Evolutionary conservation across 2,113 vertebrate genomes (phyloP), one percentile per base, ranked within the genome.

Genomic region (Corythoichthys intestinalis): DNA sequence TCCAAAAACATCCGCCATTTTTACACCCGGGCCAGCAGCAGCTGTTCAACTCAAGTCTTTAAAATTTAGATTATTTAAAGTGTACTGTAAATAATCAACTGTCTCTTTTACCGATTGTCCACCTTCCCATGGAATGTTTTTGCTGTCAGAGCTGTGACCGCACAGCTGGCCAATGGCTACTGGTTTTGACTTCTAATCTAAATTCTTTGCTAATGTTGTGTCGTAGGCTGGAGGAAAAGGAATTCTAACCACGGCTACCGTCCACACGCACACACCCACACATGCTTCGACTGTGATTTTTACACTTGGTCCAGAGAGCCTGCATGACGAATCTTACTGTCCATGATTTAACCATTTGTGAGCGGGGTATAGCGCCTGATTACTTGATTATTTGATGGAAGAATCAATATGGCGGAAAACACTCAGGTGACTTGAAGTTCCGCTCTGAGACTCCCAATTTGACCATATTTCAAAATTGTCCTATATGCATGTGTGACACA

Each of bases 131-230:
- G 52, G 63, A 76, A 50, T 77, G 47, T 83, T 77, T 63, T 83
- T 79, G 56, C 56, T 58, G 52, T 77, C 35, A 66, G 78, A 81
- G 38, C 38, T 37, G 34, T 66, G 8, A 20, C 73, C 76, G 67
- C 76, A 74, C 71, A 79, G 75, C 61, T 69, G 60, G 70, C 71
- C 68, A 70, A 88, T 87, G 70, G 75, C 52, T 2, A 58, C 79
- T 76, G 85, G 72, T 73, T 76, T 65, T 59, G 62, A 75, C 38
- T 56, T 87, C 73, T 82, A 81, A 86, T 89, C 74, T 67, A 86
- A 82, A 87, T 87, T 86, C 80, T 78, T 85, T 80, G 80, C 72
- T 81, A 54, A 70, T 83, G 76, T 69, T 87, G 76, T 65, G 74
- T 74, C 2, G 62, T 66, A 75, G 76, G 71, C 78, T 74, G 77